Base-by-base conservation (phyloP, 2,888 invertebrate species). In the Noctua janthina region DNA sequence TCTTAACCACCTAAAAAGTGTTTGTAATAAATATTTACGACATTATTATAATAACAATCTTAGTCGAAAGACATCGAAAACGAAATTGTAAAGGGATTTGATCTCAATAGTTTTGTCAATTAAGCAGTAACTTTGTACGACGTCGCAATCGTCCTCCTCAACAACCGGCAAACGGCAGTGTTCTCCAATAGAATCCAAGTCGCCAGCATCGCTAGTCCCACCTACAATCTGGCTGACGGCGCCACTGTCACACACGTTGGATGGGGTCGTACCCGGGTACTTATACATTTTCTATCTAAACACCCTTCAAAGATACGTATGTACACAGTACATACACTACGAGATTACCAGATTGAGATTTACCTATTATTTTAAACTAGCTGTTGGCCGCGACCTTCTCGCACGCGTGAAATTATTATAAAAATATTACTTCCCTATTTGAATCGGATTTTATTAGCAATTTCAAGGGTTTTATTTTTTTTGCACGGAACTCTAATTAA, bases 231-330 rank as follows among this genome's bases (percentile, higher is more conserved):
- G 8, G 46, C 64, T 49, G 79, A 77, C 46, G 84, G 76, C 15
- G 35, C 74, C 8, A 1, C 62, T 15, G 79, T 84, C 29, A 77
- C 74, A 1, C 43, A 91, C n/a, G 84, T 92, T 46, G 94, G 94
- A 78, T 94, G 93, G 93, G 94, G 94, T n/a, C n/a, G n/a, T 11
- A 88, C 91, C 15, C 17, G 39, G 78, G 94, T 94, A 88, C 29
- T 13, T 74, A 75, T 62, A 4, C 11, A 51, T 59, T 15, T 59
- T n/a, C 11, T 35, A 23, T 59, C 17, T 62, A 17, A 62, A 10
- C 69, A 67, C 43, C 5, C 43, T 66, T 66, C 8, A 17, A 62
- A 15, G 11, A 62, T 23, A 29, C 29, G 15, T 13, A 59, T 29
- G 29, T 29, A 29, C 29, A 29, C 29, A 29, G 29, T 29, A 29